phyloP scores from a whole-genome alignment of 2,888 invertebrate species.

The Clusia tigrina region DNA sequence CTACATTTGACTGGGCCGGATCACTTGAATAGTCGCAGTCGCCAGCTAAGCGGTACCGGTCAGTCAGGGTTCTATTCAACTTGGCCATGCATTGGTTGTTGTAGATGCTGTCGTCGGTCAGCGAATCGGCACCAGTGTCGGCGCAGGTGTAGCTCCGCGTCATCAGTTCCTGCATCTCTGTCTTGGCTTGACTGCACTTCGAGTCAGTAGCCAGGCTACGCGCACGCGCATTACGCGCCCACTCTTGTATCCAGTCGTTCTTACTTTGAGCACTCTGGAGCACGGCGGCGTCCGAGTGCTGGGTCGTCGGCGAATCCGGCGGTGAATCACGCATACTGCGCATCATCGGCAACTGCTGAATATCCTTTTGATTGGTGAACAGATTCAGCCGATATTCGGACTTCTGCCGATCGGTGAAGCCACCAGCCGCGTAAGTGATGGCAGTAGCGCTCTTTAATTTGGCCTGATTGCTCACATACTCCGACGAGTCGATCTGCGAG shows the following conservation, averaged over 20 bases:
- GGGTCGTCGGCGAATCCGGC: conserved; percentile 52
- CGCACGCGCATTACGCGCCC: conserved; percentile 70
- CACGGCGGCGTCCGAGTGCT: conserved; percentile 53
- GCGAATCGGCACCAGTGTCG: conserved; percentile 49
- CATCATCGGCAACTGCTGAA: conserved; percentile 38
- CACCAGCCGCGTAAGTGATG: conserved; percentile 50
- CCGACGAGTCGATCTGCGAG: conserved; percentile 74
- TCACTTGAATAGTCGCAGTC: conserved; percentile 63
- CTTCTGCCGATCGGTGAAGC: conserved; percentile 62
- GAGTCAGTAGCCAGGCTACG: conserved; percentile 59
- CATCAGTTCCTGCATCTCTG: conserved; percentile 50
- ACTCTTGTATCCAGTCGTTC: conserved; percentile 71
- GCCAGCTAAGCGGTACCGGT: conserved; percentile 55
- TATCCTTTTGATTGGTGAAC: conserved; percentile 57
- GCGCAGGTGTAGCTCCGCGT: conserved; percentile 63
- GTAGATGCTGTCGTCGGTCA: conserved; percentile 59
- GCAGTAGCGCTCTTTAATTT: conserved; percentile 53
- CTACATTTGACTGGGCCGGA: conserved; percentile 45
- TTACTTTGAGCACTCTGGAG: conserved; percentile 62
- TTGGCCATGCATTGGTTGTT: conserved; percentile 49
- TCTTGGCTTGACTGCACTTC: conserved; percentile 34
- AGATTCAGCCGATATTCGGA: conserved; percentile 63
- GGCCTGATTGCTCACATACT: conserved; percentile 66
- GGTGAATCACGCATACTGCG: conserved; percentile 43
- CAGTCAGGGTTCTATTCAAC: conserved; percentile 52